Percentiles rank a stretch among this genome's conserved stretches.
These are phyloP conservation scores for Ramphastos sulfuratus DNA, from an alignment of 2,113 vertebrate species.

Conservation along the genomic window DNA sequence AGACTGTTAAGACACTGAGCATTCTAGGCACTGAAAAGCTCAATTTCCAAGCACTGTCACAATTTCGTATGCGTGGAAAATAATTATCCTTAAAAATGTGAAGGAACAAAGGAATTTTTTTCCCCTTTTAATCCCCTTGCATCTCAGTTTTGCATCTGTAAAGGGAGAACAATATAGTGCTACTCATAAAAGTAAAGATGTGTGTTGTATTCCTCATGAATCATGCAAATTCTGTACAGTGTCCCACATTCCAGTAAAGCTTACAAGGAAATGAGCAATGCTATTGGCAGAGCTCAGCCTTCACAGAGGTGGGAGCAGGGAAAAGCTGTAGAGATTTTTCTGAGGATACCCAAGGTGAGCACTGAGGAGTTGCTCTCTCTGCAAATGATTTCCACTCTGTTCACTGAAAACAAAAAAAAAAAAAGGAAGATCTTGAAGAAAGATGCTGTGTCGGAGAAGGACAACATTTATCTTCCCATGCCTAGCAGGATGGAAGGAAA, in stretches of 20 bases:
- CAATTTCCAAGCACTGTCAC: neutral
- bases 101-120: neutral
- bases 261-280: neutral
- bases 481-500: neutral
- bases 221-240: conserved; percentile 34
- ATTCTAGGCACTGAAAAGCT: neutral
- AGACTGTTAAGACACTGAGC: neutral
- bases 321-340: neutral
- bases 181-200: conserved; percentile 28
- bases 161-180: conserved; percentile 25
- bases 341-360: neutral
- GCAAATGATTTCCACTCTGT: neutral
- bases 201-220: conserved; percentile 35
- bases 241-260: neutral
- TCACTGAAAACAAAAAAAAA: neutral
- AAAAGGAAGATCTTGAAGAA: neutral
- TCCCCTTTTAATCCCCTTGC: neutral
- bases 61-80: neutral
- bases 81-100: conserved; percentile 20
- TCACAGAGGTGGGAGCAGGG: accelerated
- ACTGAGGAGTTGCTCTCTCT: neutral
- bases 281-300: conserved; percentile 11
- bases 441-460: neutral
- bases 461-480: neutral
- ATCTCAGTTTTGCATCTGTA: conserved; percentile 53